Evolutionary conservation across 2,113 vertebrate species (phyloP), one percentile per base, ranked within the genome.

Genomic region (Lagopus leucura): DNA sequence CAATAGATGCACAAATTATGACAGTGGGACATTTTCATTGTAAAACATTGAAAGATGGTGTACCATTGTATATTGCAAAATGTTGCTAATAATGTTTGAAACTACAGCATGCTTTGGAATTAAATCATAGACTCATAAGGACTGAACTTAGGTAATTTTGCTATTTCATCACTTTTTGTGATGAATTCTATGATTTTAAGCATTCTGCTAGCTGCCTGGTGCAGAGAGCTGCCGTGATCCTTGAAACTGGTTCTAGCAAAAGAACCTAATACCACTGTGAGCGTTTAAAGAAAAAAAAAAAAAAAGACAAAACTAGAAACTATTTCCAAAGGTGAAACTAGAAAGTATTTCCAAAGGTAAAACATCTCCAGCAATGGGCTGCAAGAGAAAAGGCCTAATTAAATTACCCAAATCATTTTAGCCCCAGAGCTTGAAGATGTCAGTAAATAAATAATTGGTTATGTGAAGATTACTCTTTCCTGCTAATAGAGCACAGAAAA

Each of bases 391-490:
- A 89, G 64, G 3, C n/a, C 13, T 80, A 73, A 83, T 88, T 92
- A 83, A 91, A 86, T 86, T 88, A 36, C 43, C 48, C 38, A 86
- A 82, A 77, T 74, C 4, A 24, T 57, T 80, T 78, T 58, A 88
- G 72, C 27, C 48, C 38, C 14, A 30, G 58, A 88, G 58, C 57
- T 81, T 86, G 73, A 80, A 90, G 90, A 83, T 83, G 36, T 88
- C 82, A 70, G 65, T 82, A 95, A 94, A 94, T 94, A 94, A 95
- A 92, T 86, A 81, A 81, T 48, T 81, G 48, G 48, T 80, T 88
- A 83, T 84, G 86, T 91, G 67, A 90, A 95, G 57, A 90, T 75
- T 45, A 90, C 48, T 92, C 24, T 81, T 86, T 81, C 69, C 82
- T 84, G 36, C 69, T 91, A 94, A 86, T 34, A 66, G 64, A 86